Evolutionary conservation across 2,888 invertebrate genomes (phyloP), one percentile per base, ranked within the genome.

Genomic region (Calliphora vomitoria): DNA sequence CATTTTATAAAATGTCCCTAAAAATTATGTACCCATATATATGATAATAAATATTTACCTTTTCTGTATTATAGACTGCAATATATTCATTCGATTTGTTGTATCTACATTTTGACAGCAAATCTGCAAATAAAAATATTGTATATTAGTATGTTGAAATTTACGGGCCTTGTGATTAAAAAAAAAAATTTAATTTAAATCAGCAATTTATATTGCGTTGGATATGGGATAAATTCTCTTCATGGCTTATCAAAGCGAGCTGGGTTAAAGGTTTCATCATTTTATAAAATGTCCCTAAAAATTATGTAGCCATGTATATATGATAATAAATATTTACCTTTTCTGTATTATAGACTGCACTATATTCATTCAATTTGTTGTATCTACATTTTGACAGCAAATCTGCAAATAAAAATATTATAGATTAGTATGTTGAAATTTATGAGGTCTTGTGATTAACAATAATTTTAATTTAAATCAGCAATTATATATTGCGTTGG

Each of bases 161-260:
- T 44, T 44, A 13, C 4, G 15, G n/a, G 3, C n/a, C 2, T 11
- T 62, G 13, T 5, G 20, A 41, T 15, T 4, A 15, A 41, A 20
- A 6, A 20, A 6, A 13, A 15, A 18, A 50, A 20, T 20, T 69
- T 71, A 64, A 68, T 15, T 69, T 71, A 64, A 68, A 74, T 83
- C 60, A 81, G 72, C 25, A 53, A 18, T 44, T 64, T 47, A 69
- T 75, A 15, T 78, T 79, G 62, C 58, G 78, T 84, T 79, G 74
- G 88, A 35, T 68, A 35, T 64, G 62, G 89, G 88, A 90, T 20
- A 90, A 90, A 89, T 90, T 91, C 62, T 91, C 91, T 91, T 91
- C 91, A 91, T 86, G 85, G 88, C 79, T 66, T 58, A 75, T 91
- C 91, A 87, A 90, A 91, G 91, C 90, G 90, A 91, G 91, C 90